Percentiles rank a stretch among this genome's conserved stretches.
phyloP scores from a whole-genome alignment of 2,797 vertebrate genomes.

The Myotis planiceps region DNA sequence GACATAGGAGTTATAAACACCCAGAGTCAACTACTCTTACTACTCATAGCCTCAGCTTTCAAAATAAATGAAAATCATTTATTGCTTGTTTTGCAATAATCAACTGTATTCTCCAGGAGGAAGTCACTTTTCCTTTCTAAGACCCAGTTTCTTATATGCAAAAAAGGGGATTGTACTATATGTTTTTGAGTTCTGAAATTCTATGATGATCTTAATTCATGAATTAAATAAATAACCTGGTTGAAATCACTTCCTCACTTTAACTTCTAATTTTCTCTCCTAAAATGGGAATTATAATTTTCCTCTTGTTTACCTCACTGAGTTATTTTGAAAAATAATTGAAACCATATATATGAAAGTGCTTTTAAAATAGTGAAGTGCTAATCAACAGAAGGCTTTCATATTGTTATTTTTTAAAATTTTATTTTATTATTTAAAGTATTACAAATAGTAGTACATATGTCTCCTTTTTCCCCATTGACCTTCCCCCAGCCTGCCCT shows the following conservation, averaged over 20 bases:
- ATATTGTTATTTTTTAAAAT: too few species aligned
- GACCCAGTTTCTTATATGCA: not conserved
- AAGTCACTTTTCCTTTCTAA: not conserved
- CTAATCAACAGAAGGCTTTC: not conserved
- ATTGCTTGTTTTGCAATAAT: not conserved
- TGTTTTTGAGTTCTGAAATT: not conserved
- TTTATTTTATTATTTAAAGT: too few species aligned
- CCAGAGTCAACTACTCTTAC: not conserved
- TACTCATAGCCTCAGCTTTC: not conserved
- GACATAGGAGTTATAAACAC: not conserved
- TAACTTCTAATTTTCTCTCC: slow-evolving; percentile 43
- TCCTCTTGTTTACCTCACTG: not conserved
- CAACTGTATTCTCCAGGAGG: not conserved
- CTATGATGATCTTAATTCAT: not conserved
- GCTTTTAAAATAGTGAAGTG: slow-evolving; percentile 26
- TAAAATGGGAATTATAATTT: slow-evolving; percentile 30
- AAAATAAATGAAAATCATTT: not conserved
- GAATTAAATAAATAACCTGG: slow-evolving; percentile 44
- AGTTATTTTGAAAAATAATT: not conserved
- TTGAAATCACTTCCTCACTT: not conserved
- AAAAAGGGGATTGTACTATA: not conserved
- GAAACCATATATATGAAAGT: not conserved
- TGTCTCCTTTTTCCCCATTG: too few species aligned
- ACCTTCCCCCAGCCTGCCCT: too few species aligned
- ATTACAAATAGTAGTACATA: too few species aligned